These are phyloP conservation scores for Pomatostomus ruficeps DNA, from an alignment of 2,113 vertebrate species.

Conservation along the genomic window DNA sequence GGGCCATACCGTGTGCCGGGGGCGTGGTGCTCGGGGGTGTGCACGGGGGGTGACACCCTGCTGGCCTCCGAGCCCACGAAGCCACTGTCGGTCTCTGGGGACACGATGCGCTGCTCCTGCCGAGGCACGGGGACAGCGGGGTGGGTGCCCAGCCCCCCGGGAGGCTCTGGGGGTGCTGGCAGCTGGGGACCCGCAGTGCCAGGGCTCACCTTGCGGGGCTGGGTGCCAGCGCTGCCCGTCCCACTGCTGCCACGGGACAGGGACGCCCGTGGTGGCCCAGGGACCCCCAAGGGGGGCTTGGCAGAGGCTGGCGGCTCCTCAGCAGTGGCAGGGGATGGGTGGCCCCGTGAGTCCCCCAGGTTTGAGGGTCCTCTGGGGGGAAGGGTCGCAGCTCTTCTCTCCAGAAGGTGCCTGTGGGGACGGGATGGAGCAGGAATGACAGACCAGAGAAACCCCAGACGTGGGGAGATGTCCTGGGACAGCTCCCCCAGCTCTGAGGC, in stretches of 20 bases:
- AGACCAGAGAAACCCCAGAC: background rate
- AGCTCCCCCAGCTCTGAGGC: background rate
- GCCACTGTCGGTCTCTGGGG: conserved; percentile 92
- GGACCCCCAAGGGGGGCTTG: background rate
- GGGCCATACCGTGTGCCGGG: conserved; percentile 59
- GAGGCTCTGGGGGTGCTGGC: background rate
- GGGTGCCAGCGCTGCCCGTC: background rate
- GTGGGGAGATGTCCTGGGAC: background rate
- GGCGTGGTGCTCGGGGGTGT: conserved; percentile 72
- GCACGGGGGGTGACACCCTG: conserved; percentile 71
- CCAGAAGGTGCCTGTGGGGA: background rate
- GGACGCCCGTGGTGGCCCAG: background rate
- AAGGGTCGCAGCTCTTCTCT: background rate
- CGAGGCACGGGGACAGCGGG: background rate
- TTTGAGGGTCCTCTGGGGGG: background rate
- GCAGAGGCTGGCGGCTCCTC: background rate
- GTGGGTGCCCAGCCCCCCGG: background rate
- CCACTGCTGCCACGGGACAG: conserved; percentile 63
- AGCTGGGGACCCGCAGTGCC: accelerated
- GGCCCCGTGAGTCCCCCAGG: accelerated
- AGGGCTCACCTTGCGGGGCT: conserved; percentile 20
- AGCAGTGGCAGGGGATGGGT: background rate
- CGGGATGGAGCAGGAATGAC: background rate
- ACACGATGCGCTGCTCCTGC: conserved; percentile 83
- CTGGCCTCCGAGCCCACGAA: conserved; percentile 90